Evolutionary conservation across 2,797 vertebrate genomes (phyloP), one percentile per base, ranked within the genome.

Genomic region (Sebastes flavidus): DNA sequence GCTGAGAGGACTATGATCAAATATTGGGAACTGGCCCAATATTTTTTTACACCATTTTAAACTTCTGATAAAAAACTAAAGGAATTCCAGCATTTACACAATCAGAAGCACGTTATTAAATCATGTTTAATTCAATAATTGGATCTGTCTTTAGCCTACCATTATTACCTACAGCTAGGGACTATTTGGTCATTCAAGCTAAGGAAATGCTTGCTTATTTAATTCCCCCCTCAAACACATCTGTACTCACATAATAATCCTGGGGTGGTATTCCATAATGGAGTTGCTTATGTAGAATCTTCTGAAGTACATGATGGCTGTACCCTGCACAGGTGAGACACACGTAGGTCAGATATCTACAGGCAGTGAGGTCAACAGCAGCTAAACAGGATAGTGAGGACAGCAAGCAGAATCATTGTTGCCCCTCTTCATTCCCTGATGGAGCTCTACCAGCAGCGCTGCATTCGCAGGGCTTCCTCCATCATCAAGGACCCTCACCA

Each of bases 201-300:
- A 24, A 36, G 12, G 1, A 42, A 24, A 65, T 29, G 25, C 32
- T 25, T 36, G 5, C 42, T 56, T 38, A n/a, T 20, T 20, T 13
- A 9, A 55, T 24, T 25, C 4, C 3, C 36, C 27, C 27, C 6
- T 6, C 3, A 62, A 38, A 59, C 68, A 25, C 2, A 25, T 32
- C 13, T 70, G 6, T 87, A 96, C 98, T 98, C 89, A 98, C 99
- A 99, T 98, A 91, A 99, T 99, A 87, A 96, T 97, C 83, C 97
- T 96, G 13, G 98, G 98, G 81, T 99, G 97, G 91, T 98, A 97
- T 70, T 99, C 98, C 98, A 99, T 99, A 67, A 99, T 93, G 0
- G 98, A 99, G 90, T 99, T 99, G 94, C 98, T 98, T 78, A 99
- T 94, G 90, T 98, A 99, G 94, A 99, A 99, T 78, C 98, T 97